Evolutionary conservation across 2,113 vertebrate genomes (phyloP), one percentile per base, ranked within the genome.

Genomic region (Nothocercus julius): DNA sequence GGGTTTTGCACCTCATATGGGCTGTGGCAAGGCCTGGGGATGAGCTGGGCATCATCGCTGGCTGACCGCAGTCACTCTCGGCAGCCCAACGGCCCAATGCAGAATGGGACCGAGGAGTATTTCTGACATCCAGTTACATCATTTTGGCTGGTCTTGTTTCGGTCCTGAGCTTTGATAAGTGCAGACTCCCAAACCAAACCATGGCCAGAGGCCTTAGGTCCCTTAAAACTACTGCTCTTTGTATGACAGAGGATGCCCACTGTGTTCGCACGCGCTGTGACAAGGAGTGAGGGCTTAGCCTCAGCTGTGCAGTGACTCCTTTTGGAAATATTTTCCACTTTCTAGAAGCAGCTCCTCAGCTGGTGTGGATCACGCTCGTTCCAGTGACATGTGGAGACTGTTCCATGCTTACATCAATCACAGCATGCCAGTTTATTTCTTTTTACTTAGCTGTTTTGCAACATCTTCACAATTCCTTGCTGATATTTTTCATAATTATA

Each of bases 391-490:
- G 74, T 86, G 88, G 76, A 92, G 83, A 34, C 77, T 53, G 66
- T 93, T 90, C 64, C 1, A 1, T 45, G 67, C 82, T 96, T 87
- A 45, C 69, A 92, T 90, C 69, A 47, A 34, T 74, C 82, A 64
- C 82, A 86, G 83, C 80, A 82, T n/a, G 88, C 58, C 56, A 44
- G 40, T 78, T 90, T 83, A 38, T 95, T 92, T 93, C 56, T 62
- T 79, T 73, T 68, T 92, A 58, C 61, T 86, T 88, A 53, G 44
- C 40, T 85, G 53, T 82, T 92, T 92, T 90, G 62, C 69, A 86
- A 61, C 45, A 42, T 44, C 66, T 61, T 90, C 58, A 58, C 73
- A 64, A 49, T 93, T 79, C 27, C 62, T 69, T 86, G 36, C 69
- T 94, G 75, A 34, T 79, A 93, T 45, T 92, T 84, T 82, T 86